These are phyloP conservation scores for Plecturocebus donacophilus DNA, from an alignment of 2,113 vertebrate genomes.

Conservation along the genomic window DNA sequence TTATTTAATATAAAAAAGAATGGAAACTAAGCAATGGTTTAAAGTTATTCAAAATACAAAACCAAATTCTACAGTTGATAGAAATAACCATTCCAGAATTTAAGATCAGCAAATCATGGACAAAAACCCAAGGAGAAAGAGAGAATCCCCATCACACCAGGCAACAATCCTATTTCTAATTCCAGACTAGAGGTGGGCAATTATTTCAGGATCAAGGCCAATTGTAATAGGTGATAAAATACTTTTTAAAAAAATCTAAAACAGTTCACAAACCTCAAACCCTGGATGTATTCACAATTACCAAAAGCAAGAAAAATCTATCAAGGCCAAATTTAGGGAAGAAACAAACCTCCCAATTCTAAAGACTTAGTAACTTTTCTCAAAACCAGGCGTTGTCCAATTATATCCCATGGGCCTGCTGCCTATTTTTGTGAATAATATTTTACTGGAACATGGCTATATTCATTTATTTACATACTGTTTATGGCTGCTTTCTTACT, in stretches of 20 bases:
- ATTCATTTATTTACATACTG: background rate
- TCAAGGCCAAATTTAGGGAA: background rate
- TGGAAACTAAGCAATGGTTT: background rate
- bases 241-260: background rate
- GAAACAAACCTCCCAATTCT: background rate
- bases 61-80: background rate
- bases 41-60: conserved; percentile 10
- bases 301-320: conserved; percentile 31
- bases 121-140: background rate
- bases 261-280: conserved; percentile 8
- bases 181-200: background rate
- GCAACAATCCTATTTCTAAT: background rate
- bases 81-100: conserved; percentile 33
- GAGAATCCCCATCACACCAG: background rate
- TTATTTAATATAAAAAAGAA: conserved; percentile 29
- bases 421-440: background rate
- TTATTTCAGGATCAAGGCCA: background rate
- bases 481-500: background rate
- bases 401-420: background rate
- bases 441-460: background rate
- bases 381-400: background rate
- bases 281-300: background rate
- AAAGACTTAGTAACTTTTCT: background rate
- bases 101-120: conserved; percentile 19
- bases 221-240: background rate